Conservation (phyloP, 2,797 vertebrate species). For the Distichodus sexfasciatus region DNA sequence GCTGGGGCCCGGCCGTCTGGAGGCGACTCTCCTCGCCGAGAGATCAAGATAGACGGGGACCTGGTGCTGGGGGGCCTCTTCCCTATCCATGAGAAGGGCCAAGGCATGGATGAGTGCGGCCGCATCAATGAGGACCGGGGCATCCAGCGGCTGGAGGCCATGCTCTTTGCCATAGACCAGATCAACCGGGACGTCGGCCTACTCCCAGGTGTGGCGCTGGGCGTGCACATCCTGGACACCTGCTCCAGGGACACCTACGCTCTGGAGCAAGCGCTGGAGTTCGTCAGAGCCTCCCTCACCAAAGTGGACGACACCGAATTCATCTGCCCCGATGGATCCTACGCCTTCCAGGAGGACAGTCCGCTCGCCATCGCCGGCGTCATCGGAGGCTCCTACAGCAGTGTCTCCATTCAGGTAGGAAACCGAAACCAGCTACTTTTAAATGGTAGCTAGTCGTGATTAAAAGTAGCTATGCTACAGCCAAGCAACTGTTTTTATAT, state of each 20-base stretch:
- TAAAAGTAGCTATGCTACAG: too few relatives aligned
- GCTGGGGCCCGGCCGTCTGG: slow-evolving; percentile 79
- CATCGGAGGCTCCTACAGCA: slow-evolving; percentile 96
- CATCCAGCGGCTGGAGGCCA: slow-evolving; percentile 95
- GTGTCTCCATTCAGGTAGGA: slow-evolving; percentile 96
- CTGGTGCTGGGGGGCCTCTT: slow-evolving; percentile 94
- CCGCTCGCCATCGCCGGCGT: slow-evolving; percentile 91
- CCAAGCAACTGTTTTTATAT: too few relatives aligned
- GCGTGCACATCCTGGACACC: slow-evolving; percentile 95
- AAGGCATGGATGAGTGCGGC: slow-evolving; percentile 92
- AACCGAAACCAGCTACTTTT: background rate
- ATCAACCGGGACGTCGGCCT: slow-evolving; percentile 87
- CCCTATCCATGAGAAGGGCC: slow-evolving; percentile 95
- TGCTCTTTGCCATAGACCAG: slow-evolving; percentile 96
- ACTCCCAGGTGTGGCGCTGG: slow-evolving; percentile 90
- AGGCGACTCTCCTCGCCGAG: slow-evolving; percentile 87
- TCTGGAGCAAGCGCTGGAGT: slow-evolving; percentile 91
- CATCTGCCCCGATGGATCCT: slow-evolving; percentile 96
- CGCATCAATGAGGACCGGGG: slow-evolving; percentile 94
- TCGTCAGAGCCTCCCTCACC: slow-evolving; percentile 94
- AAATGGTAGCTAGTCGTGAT: background rate
- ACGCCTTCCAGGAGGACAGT: slow-evolving; percentile 91
- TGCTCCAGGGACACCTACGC: slow-evolving; percentile 97
- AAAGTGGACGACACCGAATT: slow-evolving; percentile 98
- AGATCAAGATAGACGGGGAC: slow-evolving; percentile 97